phyloP scores from a whole-genome alignment of 2,888 invertebrate species.

The Cantharis lateralis region DNA sequence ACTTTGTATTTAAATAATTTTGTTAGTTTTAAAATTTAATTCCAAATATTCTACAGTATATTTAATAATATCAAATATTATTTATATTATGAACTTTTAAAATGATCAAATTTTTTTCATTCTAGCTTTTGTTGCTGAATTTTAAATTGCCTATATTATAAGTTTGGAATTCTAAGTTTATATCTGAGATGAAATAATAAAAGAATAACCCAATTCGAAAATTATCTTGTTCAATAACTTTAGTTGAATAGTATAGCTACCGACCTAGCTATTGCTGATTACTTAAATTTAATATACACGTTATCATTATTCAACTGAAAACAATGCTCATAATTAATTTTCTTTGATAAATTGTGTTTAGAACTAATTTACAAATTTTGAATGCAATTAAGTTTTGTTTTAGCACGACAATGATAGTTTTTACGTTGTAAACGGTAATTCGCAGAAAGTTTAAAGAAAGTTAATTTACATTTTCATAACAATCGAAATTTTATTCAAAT shows the following conservation, averaged over 20 bases:
- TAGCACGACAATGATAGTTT: slow-evolving; percentile 20
- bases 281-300: background rate
- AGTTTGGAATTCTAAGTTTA: background rate
- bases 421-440: slow-evolving; percentile 17
- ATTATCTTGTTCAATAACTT: background rate
- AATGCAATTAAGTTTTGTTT: slow-evolving; percentile 21
- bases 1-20: too few relatives aligned
- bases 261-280: background rate
- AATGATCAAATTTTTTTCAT: too few relatives aligned
- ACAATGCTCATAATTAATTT: slow-evolving; percentile 9
- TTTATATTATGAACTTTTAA: too few relatives aligned
- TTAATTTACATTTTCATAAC: background rate
- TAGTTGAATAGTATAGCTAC: background rate
- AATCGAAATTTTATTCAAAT: background rate
- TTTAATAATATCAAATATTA: too few relatives aligned
- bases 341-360: slow-evolving; percentile 12
- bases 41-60: too few relatives aligned
- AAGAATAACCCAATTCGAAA: background rate
- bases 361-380: slow-evolving; percentile 23
- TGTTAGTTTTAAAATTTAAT: too few relatives aligned
- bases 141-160: background rate
- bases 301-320: background rate
- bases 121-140: background rate
- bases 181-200: background rate
- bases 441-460: background rate